Base-by-base conservation (phyloP, 1,140 invertebrate genomes). In the Ceratosolen solmsi region DNA sequence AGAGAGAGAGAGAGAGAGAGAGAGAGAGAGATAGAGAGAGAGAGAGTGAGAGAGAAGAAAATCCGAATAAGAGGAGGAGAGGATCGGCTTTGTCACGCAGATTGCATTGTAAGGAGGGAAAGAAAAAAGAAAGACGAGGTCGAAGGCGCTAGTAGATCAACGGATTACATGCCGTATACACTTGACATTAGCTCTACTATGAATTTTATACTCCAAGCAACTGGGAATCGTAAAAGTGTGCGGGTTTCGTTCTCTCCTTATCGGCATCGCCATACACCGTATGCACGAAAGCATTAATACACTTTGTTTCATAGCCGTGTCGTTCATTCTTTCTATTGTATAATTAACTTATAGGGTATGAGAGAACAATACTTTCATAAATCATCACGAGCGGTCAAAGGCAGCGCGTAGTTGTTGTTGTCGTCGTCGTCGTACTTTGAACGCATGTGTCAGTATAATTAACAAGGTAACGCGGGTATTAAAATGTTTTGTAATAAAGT, bases 401-500 rank as follows among this genome's bases (percentile, higher is more conserved):
- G 33, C 72, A 33, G 36, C 68, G 36, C 68, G 49, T 38, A 25
- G 22, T n/a, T 56, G 76, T 79, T 58, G 76, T 33, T 49, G 70
- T 25, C 17, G 22, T 33, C 65, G 63, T 79, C 76, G 76, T n/a
- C 65, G 70, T 72, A 22, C 20, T 33, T 0, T 33, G 25, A 20
- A 17, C 58, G 63, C 20, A 54, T 11, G 38, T 13, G 49, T 9
- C n/a, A 5, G 25, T 27, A 41, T 82, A 82, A 82, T 82, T 82
- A 75, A 82, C 81, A 82, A 72, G 81, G 75, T 79, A 70, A 58
- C 65, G 33, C 63, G 41, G 17, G 27, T 68, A 79, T 82, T 77
- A 72, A 82, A 82, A 77, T 82, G 80, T 82, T 82, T 77, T 65
- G 81, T 74, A 82, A 82, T 79, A 73, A 82, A 82, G 36, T 72